Evolutionary conservation across 92 coral and sea anemone genomes (phyloP).

Genomic region (Chrysogorgia sp.): DNA sequence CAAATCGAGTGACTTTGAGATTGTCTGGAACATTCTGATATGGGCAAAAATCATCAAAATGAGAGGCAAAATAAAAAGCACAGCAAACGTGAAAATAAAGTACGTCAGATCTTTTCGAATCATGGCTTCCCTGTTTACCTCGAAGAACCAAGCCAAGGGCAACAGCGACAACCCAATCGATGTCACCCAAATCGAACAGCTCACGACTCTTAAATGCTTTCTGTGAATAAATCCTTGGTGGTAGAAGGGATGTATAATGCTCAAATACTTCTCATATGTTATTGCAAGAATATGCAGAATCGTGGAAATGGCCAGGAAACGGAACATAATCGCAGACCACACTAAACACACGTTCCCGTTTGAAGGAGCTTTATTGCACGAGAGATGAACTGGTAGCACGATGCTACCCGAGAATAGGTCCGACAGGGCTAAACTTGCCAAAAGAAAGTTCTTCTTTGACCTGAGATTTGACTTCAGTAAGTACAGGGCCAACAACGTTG

Average conservation of each 20-base stretch:
- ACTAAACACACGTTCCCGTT: constrained; percentile 9
- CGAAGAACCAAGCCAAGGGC: constrained; percentile 13
- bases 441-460: constrained; percentile 25
- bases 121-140: not conserved
- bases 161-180: not conserved
- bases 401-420: constrained; percentile 18
- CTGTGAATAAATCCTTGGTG: not conserved
- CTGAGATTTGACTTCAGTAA: not conserved
- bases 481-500: constrained; percentile 13
- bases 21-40: constrained; percentile 24
- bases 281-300: constrained; percentile 33
- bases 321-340: constrained; percentile 21
- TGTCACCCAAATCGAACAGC: constrained; percentile 11
- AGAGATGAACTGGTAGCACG: constrained; percentile 4
- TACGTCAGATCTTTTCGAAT: constrained; percentile 20
- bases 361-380: not conserved
- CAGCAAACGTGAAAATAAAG: not conserved
- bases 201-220: constrained; percentile 18
- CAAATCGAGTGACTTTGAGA: not conserved
- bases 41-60: constrained; percentile 26
- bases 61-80: constrained; percentile 1
- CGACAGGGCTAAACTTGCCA: constrained; percentile 22
- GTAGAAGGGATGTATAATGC: constrained; percentile 25
- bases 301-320: constrained; percentile 29
- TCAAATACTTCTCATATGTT: constrained; percentile 28